A percentile compares a stretch with the other conserved stretches of the same genome.
Conservation (phyloP, 2,113 vertebrate species). For the Gymnogyps californianus region DNA sequence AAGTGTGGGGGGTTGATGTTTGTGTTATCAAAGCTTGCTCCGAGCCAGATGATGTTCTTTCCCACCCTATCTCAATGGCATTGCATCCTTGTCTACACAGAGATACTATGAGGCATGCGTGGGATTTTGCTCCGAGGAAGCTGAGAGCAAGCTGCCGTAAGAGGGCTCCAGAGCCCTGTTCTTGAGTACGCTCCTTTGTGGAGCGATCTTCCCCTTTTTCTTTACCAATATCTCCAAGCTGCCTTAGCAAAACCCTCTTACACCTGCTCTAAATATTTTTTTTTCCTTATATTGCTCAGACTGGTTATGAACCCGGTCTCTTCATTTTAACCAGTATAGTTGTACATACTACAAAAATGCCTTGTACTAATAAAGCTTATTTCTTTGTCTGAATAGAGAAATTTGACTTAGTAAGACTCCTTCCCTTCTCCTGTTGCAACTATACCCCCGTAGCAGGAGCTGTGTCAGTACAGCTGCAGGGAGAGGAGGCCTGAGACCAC, state of each 20-base stretch:
- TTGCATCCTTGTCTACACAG: neutral
- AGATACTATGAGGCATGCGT: accelerated
- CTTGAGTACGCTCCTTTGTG: neutral
- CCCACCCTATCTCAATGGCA: neutral
- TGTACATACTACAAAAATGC: accelerated
- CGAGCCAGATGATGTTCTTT: neutral
- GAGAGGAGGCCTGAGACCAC: neutral
- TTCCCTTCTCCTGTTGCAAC: neutral
- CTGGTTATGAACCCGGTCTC: neutral
- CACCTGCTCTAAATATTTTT: neutral
- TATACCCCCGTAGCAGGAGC: neutral
- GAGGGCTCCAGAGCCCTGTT: constrained; percentile 63
- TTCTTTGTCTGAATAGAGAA: neutral
- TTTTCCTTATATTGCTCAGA: neutral
- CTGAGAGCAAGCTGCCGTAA: constrained; percentile 37
- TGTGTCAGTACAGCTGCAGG: neutral
- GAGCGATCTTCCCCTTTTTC: neutral
- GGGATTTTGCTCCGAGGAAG: neutral
- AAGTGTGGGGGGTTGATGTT: accelerated
- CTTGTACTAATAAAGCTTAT: neutral
- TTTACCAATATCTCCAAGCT: neutral
- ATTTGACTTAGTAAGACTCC: neutral
- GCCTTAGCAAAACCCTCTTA: neutral
- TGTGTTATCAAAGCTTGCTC: neutral
- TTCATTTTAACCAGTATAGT: neutral